Conservation (phyloP, 2,888 invertebrate genomes). For the Theodoxus fluviatilis region DNA sequence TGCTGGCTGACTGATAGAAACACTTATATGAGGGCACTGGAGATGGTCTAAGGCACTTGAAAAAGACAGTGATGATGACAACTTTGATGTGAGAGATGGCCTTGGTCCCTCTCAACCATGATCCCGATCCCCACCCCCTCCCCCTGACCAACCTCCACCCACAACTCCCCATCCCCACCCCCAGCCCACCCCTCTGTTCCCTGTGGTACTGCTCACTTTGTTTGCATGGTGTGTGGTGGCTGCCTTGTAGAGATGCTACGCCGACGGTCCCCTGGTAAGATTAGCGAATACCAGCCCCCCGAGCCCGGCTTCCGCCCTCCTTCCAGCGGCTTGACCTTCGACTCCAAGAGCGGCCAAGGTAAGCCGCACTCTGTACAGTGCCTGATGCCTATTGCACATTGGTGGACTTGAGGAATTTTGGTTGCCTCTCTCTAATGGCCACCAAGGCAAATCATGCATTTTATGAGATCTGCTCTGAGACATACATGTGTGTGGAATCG, state of each 20-base stretch:
- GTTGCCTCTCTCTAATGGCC: no score
- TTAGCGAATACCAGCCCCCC: slow-evolving; percentile 46
- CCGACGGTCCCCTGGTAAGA: slow-evolving; percentile 44
- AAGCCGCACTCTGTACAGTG: slow-evolving; percentile 31
- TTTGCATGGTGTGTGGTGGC: slow-evolving; percentile 15
- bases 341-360: slow-evolving; percentile 52
- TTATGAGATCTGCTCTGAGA: no score
- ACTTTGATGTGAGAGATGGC: no score
- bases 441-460: no score
- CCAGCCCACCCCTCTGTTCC: neutral
- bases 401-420: no score
- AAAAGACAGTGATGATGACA: no score
- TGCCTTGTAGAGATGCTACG: slow-evolving; percentile 23
- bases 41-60: no score
- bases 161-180: neutral
- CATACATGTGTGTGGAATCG: no score
- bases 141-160: slow-evolving; percentile 1
- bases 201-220: slow-evolving; percentile 9
- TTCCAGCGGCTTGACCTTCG: slow-evolving; percentile 44
- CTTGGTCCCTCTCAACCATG: no score
- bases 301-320: slow-evolving; percentile 38
- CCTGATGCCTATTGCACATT: no score
- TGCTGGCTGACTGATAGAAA: no score
- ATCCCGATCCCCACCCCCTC: slow-evolving; percentile 6
- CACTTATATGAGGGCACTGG: no score